phyloP scores from a whole-genome alignment of 2,888 invertebrate species.

The Chloromyia formosa region DNA sequence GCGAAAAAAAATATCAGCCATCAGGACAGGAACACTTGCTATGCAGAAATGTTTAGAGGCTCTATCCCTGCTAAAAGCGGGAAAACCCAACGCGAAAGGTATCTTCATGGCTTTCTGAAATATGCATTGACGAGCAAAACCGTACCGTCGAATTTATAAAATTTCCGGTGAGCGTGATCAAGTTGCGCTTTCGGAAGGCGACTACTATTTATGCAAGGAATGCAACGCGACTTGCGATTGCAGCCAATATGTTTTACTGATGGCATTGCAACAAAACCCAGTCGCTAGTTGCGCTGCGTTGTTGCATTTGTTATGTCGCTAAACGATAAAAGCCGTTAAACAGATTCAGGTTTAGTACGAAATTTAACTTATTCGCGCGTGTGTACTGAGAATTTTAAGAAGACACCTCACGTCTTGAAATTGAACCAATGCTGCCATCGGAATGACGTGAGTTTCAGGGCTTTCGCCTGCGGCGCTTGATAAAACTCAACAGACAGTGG shows the following conservation, averaged over 20 bases:
- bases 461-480: background rate
- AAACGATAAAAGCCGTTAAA: background rate
- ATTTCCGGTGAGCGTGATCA: background rate
- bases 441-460: no score
- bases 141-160: background rate
- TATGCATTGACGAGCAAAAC: background rate
- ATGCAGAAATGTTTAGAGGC: background rate
- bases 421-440: no score
- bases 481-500: background rate
- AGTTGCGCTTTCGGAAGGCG: background rate
- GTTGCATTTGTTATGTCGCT: background rate
- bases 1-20: background rate
- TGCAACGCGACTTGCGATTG: background rate
- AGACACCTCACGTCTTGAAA: constrained; percentile 1
- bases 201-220: background rate
- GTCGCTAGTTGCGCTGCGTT: background rate
- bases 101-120: background rate
- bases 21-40: background rate
- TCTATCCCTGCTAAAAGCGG: background rate
- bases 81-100: background rate
- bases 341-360: constrained; percentile 3
- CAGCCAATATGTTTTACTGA: no score
- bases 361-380: constrained; percentile 37
- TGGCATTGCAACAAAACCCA: background rate
- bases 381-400: constrained; percentile 30